These are phyloP conservation scores for Circaetus gallicus DNA, from an alignment of 2,113 vertebrate genomes.

Conservation along the genomic window DNA sequence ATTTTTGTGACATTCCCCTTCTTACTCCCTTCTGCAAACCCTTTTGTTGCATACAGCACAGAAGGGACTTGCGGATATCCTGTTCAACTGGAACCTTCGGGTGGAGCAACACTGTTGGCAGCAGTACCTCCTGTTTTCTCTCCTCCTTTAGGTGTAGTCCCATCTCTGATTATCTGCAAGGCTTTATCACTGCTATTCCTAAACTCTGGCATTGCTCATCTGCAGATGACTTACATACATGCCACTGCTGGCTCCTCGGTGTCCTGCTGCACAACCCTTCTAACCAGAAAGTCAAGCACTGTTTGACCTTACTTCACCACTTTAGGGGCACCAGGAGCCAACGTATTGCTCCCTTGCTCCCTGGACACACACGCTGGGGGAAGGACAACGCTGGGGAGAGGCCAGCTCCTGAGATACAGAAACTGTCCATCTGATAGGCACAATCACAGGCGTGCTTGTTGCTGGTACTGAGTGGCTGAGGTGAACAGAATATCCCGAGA, in stretches of 20 bases:
- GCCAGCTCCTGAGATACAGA: not conserved
- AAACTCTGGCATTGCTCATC: constrained; percentile 7
- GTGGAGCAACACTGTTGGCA: not conserved
- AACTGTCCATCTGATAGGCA: not conserved
- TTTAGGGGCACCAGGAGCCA: not conserved
- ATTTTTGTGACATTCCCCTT: not conserved
- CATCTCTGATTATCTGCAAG: constrained; percentile 36
- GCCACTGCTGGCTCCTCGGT: not conserved
- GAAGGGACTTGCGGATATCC: not conserved
- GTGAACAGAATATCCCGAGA: not conserved
- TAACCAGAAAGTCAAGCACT: constrained; percentile 12
- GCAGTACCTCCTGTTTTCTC: constrained; percentile 18
- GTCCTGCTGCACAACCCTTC: not conserved
- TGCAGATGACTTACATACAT: not conserved
- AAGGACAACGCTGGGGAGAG: not conserved
- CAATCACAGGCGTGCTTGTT: not conserved
- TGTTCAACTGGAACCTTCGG: constrained; percentile 14
- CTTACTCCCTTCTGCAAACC: not conserved
- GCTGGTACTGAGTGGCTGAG: not conserved
- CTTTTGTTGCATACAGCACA: not conserved
- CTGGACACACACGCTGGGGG: not conserved
- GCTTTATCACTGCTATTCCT: constrained; percentile 26
- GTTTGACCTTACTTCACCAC: not conserved
- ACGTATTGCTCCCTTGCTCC: not conserved
- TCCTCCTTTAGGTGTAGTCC: constrained; percentile 42